Evolutionary conservation across 2,797 vertebrate species (phyloP).

Genomic region (Graptemys geographica): DNA sequence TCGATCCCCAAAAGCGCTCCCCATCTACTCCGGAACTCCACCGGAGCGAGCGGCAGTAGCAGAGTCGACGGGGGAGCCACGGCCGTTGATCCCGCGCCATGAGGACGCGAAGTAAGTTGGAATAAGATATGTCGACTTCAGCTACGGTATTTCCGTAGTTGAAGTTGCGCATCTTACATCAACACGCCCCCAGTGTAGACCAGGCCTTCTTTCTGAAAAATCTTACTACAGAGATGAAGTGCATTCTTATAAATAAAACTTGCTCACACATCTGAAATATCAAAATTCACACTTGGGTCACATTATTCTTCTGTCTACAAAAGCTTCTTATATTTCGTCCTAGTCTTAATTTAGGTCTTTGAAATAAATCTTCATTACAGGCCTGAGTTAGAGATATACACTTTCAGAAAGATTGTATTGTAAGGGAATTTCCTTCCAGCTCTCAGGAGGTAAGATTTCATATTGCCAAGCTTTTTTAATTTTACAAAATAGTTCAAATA

Average conservation of each 20-base stretch:
- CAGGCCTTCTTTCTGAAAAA: neutral
- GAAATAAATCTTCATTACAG: neutral
- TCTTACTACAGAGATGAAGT: neutral
- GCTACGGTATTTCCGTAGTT: no score
- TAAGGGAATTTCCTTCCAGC: neutral
- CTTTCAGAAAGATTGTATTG: neutral
- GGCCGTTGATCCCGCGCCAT: no score
- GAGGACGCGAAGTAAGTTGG: no score
- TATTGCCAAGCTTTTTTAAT: neutral
- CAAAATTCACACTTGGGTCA: neutral
- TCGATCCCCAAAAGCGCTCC: no score
- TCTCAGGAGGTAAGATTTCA: neutral
- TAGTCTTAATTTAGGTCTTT: neutral
- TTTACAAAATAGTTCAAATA: neutral
- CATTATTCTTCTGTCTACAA: neutral
- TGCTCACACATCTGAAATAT: neutral
- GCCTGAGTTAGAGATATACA: neutral
- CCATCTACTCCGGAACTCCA: no score
- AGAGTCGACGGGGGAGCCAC: no score
- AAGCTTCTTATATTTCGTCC: neutral
- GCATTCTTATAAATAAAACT: neutral
- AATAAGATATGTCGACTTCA: no score
- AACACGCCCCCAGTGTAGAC: no score
- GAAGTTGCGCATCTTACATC: no score
- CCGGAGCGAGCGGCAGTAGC: no score